These are phyloP conservation scores for Silurus aristotelis DNA, from an alignment of 2,797 vertebrate species.

Conservation along the genomic window DNA sequence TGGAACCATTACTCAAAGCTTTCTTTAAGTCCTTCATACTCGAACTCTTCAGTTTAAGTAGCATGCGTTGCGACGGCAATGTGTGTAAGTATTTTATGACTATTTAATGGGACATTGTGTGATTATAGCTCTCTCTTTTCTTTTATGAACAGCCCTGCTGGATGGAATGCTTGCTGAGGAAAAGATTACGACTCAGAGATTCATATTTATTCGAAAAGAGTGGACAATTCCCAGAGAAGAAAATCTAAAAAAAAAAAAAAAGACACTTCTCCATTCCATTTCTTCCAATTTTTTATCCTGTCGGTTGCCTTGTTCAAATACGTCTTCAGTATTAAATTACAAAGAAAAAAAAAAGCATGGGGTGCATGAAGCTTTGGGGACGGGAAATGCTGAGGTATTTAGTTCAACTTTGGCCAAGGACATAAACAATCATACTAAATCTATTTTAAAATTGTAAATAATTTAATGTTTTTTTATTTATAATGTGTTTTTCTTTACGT, in stretches of 20 bases:
- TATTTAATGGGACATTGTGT: not conserved
- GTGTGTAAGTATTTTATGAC: slow-evolving; percentile 5
- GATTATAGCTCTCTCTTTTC: not conserved
- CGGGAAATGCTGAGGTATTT: slow-evolving; percentile 9
- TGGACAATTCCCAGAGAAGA: slow-evolving; percentile 10
- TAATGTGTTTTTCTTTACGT: slow-evolving; percentile 20
- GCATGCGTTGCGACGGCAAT: not conserved
- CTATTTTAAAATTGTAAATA: slow-evolving; percentile 36
- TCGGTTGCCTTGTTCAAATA: not conserved
- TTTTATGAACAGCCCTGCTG: slow-evolving; percentile 39
- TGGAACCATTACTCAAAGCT: slow-evolving; percentile 22
- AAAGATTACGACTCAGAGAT: slow-evolving; percentile 18
- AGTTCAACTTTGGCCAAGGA: slow-evolving; percentile 8
- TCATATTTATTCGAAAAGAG: slow-evolving; percentile 30
- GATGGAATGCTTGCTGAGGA: slow-evolving; percentile 42
- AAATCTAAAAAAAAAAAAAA: not conserved
- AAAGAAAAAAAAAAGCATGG: slow-evolving; percentile 14
- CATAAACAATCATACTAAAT: not conserved
- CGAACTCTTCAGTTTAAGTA: not conserved
- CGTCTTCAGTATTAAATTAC: slow-evolving; percentile 9
- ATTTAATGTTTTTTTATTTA: slow-evolving; percentile 16
- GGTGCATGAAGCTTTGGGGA: slow-evolving; percentile 14
- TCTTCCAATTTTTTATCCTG: slow-evolving; percentile 13
- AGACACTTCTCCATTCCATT: slow-evolving; percentile 21
- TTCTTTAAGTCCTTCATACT: slow-evolving; percentile 25